phyloP scores from a whole-genome alignment of 2,888 invertebrate genomes.

The Germaria angustata region DNA sequence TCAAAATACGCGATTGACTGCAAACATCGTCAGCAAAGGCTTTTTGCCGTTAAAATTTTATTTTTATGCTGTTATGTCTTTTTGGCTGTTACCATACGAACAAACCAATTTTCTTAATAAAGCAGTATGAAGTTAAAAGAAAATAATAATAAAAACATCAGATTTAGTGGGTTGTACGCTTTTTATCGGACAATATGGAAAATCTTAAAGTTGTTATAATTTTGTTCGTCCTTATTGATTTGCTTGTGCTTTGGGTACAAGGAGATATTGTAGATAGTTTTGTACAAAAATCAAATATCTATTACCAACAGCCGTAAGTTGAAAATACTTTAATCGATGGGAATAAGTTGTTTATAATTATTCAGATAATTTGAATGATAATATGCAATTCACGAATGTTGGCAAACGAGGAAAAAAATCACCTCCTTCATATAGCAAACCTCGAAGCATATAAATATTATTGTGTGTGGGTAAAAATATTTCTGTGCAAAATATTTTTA shows the following conservation, averaged over 20 bases:
- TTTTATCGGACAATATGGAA: neutral
- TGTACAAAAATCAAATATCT: constrained; percentile 70
- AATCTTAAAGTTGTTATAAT: constrained; percentile 19
- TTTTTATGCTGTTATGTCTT: neutral
- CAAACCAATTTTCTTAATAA: neutral
- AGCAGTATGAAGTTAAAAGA: neutral
- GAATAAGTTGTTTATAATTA: no score
- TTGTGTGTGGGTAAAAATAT: no score
- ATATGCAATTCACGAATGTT: no score
- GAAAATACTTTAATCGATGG: no score
- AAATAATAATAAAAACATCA: no score
- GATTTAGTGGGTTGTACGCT: neutral
- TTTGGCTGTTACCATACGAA: neutral
- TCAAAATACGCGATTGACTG: no score
- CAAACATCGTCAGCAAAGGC: no score
- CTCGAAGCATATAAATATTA: no score
- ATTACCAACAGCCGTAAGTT: constrained; percentile 71
- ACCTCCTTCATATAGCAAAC: no score
- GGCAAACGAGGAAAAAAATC: no score
- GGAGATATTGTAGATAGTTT: constrained; percentile 2
- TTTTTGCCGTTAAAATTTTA: neutral
- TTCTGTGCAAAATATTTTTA: no score
- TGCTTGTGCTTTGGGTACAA: neutral
- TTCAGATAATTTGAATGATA: no score
- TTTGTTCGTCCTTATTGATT: neutral